Evolutionary conservation across 1,140 invertebrate species (phyloP).

Genomic region (Zaprionus camerounensis): DNA sequence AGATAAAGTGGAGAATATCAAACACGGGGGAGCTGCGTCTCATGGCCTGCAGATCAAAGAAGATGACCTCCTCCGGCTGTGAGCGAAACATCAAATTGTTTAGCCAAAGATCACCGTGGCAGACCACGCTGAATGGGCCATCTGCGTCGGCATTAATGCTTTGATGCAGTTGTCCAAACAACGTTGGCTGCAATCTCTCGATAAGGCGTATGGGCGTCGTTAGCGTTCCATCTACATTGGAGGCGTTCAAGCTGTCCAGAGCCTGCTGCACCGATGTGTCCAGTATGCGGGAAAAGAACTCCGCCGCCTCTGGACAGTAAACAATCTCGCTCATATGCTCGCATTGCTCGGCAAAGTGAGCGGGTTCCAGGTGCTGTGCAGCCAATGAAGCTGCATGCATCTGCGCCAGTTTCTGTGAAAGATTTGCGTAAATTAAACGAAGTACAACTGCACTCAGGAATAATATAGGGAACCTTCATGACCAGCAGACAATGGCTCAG

Average conservation of each 20-base stretch:
- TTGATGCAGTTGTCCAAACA: conserved; percentile 63
- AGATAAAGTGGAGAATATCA: conserved; percentile 84
- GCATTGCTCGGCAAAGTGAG: conserved; percentile 46
- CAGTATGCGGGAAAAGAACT: conserved; percentile 74
- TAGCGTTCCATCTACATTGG: conserved; percentile 70
- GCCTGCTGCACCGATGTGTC: conserved; percentile 77
- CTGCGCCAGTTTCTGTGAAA: conserved; percentile 73
- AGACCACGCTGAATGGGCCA: conserved; percentile 74
- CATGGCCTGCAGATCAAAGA: conserved; percentile 86
- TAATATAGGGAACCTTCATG: conserved; percentile 64
- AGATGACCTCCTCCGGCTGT: conserved; percentile 75
- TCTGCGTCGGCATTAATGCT: conserved; percentile 58
- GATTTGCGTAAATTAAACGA: neutral
- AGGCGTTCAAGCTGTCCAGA: conserved; percentile 64
- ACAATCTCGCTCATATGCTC: conserved; percentile 72
- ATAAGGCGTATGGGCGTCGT: conserved; percentile 66
- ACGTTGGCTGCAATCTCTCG: conserved; percentile 52
- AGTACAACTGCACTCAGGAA: neutral
- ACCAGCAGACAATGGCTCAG: conserved; percentile 73
- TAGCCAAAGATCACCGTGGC: conserved; percentile 84
- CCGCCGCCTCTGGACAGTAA: conserved; percentile 71
- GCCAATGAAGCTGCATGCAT: conserved; percentile 76
- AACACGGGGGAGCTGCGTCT: conserved; percentile 85
- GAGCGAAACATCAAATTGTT: conserved; percentile 84
- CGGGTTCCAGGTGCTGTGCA: conserved; percentile 61